phyloP scores from a whole-genome alignment of 2,888 invertebrate genomes.

The Serrognathus titanus region DNA sequence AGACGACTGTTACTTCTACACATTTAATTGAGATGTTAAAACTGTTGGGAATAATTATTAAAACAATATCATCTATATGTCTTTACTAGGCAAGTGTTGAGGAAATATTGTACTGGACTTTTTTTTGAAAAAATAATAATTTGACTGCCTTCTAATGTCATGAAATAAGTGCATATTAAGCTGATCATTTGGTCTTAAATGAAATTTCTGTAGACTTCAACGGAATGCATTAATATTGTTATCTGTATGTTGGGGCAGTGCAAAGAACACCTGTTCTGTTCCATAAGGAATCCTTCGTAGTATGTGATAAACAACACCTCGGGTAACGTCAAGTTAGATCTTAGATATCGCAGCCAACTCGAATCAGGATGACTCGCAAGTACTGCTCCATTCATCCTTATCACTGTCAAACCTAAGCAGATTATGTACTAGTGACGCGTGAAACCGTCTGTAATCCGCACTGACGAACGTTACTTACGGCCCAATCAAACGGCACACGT shows the following conservation, averaged over 20 bases:
- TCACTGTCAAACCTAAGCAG: slow-evolving; percentile 59
- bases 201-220: not conserved
- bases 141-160: too few species aligned
- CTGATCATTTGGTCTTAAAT: too few species aligned
- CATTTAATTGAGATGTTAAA: too few species aligned
- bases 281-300: not conserved
- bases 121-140: too few species aligned
- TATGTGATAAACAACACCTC: slow-evolving; percentile 12
- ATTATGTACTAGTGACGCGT: slow-evolving; percentile 55
- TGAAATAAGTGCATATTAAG: too few species aligned
- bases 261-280: not conserved
- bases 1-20: too few species aligned
- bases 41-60: too few species aligned
- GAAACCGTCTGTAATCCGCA: slow-evolving; percentile 52
- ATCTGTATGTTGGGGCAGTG: not conserved
- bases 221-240: not conserved
- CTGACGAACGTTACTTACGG: slow-evolving; percentile 48
- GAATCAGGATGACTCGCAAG: slow-evolving; percentile 41
- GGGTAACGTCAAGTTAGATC: slow-evolving; percentile 22
- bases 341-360: slow-evolving; percentile 19
- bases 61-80: too few species aligned
- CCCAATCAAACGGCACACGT: slow-evolving; percentile 49
- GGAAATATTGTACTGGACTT: too few species aligned
- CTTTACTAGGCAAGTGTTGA: too few species aligned
- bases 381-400: slow-evolving; percentile 54